These are phyloP conservation scores for Arctocebus calabarensis DNA, from an alignment of 2,797 vertebrate species.

Conservation along the genomic window DNA sequence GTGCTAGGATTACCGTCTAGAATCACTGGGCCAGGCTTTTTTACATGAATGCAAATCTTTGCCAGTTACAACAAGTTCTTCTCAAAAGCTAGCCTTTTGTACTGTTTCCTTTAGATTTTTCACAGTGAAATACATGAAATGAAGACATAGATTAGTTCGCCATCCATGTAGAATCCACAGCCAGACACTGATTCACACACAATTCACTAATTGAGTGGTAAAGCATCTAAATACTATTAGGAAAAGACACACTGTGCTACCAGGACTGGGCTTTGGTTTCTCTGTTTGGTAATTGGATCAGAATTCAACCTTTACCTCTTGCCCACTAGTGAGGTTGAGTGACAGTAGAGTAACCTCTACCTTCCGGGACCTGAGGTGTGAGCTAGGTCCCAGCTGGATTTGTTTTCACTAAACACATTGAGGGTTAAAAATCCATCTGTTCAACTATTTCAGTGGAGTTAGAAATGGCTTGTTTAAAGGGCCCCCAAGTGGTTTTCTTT, in stretches of 20 bases:
- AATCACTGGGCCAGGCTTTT: not conserved
- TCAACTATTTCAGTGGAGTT: slow-evolving; percentile 36
- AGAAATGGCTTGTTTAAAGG: slow-evolving; percentile 56
- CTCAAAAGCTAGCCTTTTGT: slow-evolving; percentile 44
- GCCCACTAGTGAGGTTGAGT: not conserved
- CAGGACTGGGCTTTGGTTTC: slow-evolving; percentile 25
- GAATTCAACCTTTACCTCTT: slow-evolving; percentile 27
- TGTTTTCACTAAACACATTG: not conserved
- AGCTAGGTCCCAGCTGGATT: not conserved
- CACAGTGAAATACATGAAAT: slow-evolving; percentile 32
- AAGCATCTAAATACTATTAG: slow-evolving; percentile 1
- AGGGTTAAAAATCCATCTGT: slow-evolving; percentile 55
- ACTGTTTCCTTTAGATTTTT: slow-evolving; percentile 42
- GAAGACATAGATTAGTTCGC: not conserved
- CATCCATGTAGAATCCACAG: slow-evolving; percentile 32
- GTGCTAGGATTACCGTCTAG: no score
- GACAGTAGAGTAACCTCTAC: not conserved
- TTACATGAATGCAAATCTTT: slow-evolving; percentile 40
- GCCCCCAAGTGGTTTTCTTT: not conserved
- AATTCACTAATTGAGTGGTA: slow-evolving; percentile 20
- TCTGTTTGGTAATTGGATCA: slow-evolving; percentile 25
- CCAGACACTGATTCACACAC: slow-evolving; percentile 55
- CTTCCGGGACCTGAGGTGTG: not conserved
- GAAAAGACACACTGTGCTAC: not conserved
- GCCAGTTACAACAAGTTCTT: slow-evolving; percentile 21